Base-by-base conservation (phyloP, 2,888 invertebrate species). In the Pheosia tremula region DNA sequence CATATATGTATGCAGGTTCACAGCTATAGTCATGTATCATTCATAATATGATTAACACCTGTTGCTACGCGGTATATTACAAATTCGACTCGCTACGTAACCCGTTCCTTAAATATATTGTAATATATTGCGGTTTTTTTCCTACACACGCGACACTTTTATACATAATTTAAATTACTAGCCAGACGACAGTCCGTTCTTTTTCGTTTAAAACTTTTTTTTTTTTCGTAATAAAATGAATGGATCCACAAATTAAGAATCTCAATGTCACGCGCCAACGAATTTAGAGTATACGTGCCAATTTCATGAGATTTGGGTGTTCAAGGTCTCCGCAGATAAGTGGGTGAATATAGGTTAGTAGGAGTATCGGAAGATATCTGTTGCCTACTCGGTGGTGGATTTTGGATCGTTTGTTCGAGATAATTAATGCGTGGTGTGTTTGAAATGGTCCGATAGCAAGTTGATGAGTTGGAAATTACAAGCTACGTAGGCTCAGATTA, bases 171-270 rank as follows among this genome's bases (percentile, higher is more conserved):
- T 83, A 80, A 79, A 75, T 75, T 78, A 79, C 68, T 57, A 58
- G 68, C 65, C 72, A 75, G 77, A 75, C 79, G 82, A 79, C 80
- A 77, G 72, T 71, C 71, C 60, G 69, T 66, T 72, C 71, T 69
- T 75, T 69, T 79, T 73, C 75, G 64, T 67, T 64, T 67, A 56
- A 69, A 59, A 64, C 68, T 73, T 77, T 79, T 79, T 73, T 77
- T 79, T 79, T 79, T 80, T 77, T 79, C 67, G 71, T 75, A 83
- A 83, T 81, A 84, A 85, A 88, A 82, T 86, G 85, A 87, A 87
- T 88, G 85, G 85, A 80, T 78, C 77, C 80, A 79, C 83, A 83
- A 82, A 84, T 84, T 82, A 78, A 77, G 63, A 72, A 75, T 77
- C 76, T 82, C 83, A 85, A 84, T 84, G 83, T 77, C 84, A 79